Evolutionary conservation across 2,888 invertebrate species (phyloP), one percentile per base, ranked within the genome.

Genomic region (Tetragnatha montana): DNA sequence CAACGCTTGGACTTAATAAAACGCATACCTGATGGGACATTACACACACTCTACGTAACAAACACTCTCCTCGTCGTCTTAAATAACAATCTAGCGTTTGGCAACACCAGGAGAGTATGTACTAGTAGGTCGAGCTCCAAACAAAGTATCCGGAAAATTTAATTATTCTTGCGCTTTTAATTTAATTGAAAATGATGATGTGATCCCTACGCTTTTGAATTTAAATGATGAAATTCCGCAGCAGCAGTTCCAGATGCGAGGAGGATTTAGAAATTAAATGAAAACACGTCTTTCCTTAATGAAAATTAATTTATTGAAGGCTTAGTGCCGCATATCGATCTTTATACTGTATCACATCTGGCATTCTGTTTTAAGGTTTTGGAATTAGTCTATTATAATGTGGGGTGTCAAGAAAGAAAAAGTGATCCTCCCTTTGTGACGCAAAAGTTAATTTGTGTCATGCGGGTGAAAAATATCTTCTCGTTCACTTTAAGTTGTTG

Each of bases 151-250:
- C 60, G 4, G 60, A 10, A 60, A 60, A 60, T 60, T 60, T 60
- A 60, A 60, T 60, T 60, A 60, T 60, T 60, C 60, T 60, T 60
- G 17, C 60, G 60, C 60, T 60, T 60, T 60, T 60, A 60, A 60
- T 60, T 60, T 60, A 60, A 60, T 60, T 60, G 60, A 60, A 60
- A 60, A 60, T 60, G 60, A 60, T 60, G 60, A 60, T 60, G 60
- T 60, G 60, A 60, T 60, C 60, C 60, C n/a, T n/a, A n/a, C 60
- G 12, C 60, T 7, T 10, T 60, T 60, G 60, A 60, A 60, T 60
- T 60, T 60, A 60, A 60, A 60, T 60, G 60, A 60, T 60, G 60
- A 60, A 60, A 60, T 60, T 60, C 60, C 60, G 60, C 60, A 60
- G 17, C 60, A 12, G 8, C 60, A 60, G 14, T 14, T 60, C 60